Evolutionary conservation across 2,888 invertebrate genomes (phyloP).

Genomic region (Monoplex corrugatus): DNA sequence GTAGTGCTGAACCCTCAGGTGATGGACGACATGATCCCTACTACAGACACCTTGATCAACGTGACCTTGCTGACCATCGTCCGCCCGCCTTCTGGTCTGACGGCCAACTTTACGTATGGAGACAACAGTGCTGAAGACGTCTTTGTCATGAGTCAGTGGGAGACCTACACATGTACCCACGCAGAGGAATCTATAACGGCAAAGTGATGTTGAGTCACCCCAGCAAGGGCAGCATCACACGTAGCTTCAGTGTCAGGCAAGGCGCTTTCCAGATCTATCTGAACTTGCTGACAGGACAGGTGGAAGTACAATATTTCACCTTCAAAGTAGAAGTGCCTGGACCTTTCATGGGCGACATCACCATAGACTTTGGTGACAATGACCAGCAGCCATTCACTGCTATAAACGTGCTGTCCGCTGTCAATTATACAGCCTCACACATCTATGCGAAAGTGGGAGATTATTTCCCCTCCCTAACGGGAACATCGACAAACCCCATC

Average conservation of each 20-base stretch:
- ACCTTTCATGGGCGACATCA: neutral
- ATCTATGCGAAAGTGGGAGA: neutral
- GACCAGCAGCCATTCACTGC: neutral
- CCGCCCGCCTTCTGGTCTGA: neutral
- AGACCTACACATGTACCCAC: neutral
- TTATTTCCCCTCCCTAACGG: neutral
- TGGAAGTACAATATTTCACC: neutral
- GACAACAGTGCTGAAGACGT: neutral
- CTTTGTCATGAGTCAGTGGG: neutral
- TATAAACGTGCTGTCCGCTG: too few species aligned
- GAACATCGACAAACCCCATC: neutral
- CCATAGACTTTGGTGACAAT: conserved; percentile 25
- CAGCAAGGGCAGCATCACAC: neutral
- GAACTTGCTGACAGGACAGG: neutral
- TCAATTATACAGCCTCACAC: neutral
- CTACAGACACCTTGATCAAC: neutral
- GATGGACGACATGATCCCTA: neutral
- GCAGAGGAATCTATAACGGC: neutral
- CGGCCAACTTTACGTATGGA: conserved; percentile 5
- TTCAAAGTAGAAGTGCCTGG: conserved; percentile 5
- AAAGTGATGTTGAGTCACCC: neutral
- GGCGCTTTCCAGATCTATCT: conserved; percentile 19
- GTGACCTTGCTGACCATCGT: neutral
- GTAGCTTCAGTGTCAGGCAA: neutral
- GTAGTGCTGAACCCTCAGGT: neutral